Conservation (phyloP, 2,888 invertebrate species). For the Parthenolecanium corni region DNA sequence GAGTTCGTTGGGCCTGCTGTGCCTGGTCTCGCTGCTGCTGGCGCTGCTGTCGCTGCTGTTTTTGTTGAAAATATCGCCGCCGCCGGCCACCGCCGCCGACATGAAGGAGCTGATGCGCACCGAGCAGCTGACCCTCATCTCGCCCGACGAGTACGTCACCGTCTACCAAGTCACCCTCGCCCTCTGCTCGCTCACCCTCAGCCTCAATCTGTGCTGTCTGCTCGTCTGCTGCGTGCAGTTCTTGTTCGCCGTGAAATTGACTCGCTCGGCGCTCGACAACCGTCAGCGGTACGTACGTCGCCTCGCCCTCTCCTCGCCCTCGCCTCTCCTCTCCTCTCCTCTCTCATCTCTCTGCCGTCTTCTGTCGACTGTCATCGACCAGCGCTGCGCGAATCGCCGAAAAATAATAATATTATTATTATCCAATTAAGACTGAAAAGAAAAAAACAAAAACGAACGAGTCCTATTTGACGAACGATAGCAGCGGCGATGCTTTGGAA, state of each 20-base stretch:
- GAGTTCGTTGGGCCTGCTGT: constrained; percentile 71
- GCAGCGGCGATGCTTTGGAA: no score
- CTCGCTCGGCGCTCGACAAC: constrained; percentile 70
- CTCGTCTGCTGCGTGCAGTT: constrained; percentile 90
- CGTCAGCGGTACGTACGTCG: no score
- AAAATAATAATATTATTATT: no score
- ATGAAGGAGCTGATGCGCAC: constrained; percentile 45
- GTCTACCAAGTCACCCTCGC: constrained; percentile 87
- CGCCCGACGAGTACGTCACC: constrained; percentile 69
- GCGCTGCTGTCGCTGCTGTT: constrained; percentile 74
- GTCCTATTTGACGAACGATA: no score
- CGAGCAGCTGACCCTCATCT: constrained; percentile 47
- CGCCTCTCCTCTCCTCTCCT: no score
- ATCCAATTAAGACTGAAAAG: no score
- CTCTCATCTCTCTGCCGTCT: no score
- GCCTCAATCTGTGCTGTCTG: constrained; percentile 78
- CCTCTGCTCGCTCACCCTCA: constrained; percentile 74
- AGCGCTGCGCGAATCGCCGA: no score
- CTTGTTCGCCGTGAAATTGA: constrained; percentile 82
- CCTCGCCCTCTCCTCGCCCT: no score
- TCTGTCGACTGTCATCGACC: no score
- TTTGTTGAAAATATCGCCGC: constrained; percentile 71
- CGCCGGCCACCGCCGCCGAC: constrained; percentile 48
- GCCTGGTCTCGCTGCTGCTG: constrained; percentile 71
- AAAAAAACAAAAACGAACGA: no score